Evolutionary conservation across 1,140 invertebrate genomes (phyloP).

Genomic region (Drosophila erecta): DNA sequence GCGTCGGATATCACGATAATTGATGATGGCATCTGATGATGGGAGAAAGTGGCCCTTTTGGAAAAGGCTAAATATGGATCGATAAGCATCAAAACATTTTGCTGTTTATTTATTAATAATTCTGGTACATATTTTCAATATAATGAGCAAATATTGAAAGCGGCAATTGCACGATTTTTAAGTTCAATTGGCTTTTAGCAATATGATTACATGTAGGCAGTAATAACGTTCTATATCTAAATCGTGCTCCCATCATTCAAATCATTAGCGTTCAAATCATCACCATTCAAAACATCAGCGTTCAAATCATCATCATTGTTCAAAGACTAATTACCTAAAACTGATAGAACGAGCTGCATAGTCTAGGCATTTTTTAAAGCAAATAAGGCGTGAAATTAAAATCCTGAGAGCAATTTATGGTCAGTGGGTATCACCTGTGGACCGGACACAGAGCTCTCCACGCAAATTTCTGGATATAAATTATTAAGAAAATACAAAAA

Average conservation of each 20-base stretch:
- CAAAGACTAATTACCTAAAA: slow-evolving; percentile 2
- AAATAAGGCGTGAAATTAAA: slow-evolving; percentile 21
- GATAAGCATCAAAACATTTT: not conserved
- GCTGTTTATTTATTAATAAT: not conserved
- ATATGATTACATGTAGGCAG: slow-evolving; percentile 3
- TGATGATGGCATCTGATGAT: no score
- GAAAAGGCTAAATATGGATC: not conserved
- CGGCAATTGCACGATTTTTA: not conserved
- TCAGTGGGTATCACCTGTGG: slow-evolving; percentile 17
- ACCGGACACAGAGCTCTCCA: slow-evolving; percentile 14
- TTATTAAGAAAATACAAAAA: slow-evolving; percentile 32
- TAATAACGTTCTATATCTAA: not conserved
- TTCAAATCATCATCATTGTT: not conserved
- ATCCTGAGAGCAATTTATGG: slow-evolving; percentile 7
- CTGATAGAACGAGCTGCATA: no score
- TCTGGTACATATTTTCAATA: not conserved
- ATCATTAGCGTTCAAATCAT: not conserved
- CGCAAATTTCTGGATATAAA: slow-evolving; percentile 29
- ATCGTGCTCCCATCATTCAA: not conserved
- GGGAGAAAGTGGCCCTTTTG: not conserved
- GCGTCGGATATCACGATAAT: no score
- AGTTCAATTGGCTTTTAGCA: not conserved
- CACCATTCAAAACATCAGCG: slow-evolving; percentile 8
- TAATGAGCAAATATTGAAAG: not conserved
- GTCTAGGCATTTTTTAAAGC: not conserved